A percentile compares a stretch with the other conserved stretches of the same genome.
phyloP scores from a whole-genome alignment of 2,888 invertebrate genomes.

The Clunio marinus region DNA sequence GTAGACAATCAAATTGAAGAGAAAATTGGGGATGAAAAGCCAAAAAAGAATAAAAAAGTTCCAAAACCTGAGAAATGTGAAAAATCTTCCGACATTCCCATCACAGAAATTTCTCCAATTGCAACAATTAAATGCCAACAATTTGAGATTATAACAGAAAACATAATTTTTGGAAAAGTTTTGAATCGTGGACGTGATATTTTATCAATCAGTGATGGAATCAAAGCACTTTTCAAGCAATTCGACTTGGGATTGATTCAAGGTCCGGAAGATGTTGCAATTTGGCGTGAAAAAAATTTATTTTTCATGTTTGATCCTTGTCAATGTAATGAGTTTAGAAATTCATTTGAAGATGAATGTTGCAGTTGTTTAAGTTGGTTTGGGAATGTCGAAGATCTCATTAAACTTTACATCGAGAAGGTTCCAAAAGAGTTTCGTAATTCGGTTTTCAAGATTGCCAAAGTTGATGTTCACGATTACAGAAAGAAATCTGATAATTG shows the following conservation, averaged over 20 bases:
- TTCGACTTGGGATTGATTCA: conserved; percentile 48
- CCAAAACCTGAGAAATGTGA: neutral
- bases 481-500: conserved; percentile 46
- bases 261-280: conserved; percentile 49
- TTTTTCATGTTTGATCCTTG: conserved; percentile 53
- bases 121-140: conserved; percentile 39
- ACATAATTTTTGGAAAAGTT: conserved; percentile 47
- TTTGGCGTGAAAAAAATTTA: conserved; percentile 50
- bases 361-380: conserved; percentile 51
- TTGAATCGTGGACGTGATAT: conserved; percentile 45
- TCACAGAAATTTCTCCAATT: conserved; percentile 30
- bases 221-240: conserved; percentile 47
- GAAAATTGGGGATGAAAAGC: neutral
- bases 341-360: conserved; percentile 42
- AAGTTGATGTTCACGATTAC: conserved; percentile 47
- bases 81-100: neutral
- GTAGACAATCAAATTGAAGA: neutral
- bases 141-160: conserved; percentile 41
- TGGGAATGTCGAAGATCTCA: conserved; percentile 46
- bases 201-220: conserved; percentile 47
- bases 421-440: conserved; percentile 44
- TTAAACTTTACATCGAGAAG: conserved; percentile 49
- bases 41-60: neutral
- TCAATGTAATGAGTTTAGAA: conserved; percentile 46
- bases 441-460: conserved; percentile 47